These are phyloP conservation scores for Agriopis leucophaearia DNA, from an alignment of 2,888 invertebrate species.

Conservation along the genomic window DNA sequence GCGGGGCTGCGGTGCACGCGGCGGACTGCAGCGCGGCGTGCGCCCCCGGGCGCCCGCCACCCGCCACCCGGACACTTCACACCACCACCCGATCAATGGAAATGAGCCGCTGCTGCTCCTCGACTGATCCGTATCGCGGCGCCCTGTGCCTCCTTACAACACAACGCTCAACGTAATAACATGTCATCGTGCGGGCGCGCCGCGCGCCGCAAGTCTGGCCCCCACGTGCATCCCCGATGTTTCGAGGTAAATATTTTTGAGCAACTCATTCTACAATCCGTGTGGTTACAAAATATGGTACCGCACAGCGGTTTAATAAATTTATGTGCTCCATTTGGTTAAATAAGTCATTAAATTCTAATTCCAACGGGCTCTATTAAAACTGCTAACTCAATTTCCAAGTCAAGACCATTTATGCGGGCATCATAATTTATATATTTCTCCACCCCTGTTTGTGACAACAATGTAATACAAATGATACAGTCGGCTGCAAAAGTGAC, in stretches of 20 bases:
- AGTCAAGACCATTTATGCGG: slow-evolving; percentile 24
- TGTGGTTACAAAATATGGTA: not conserved
- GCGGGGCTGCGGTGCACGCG: slow-evolving; percentile 68
- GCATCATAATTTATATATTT: slow-evolving; percentile 27
- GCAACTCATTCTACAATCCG: slow-evolving; percentile 11
- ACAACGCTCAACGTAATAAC: slow-evolving; percentile 45
- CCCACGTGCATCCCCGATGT: slow-evolving; percentile 11
- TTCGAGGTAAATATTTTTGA: slow-evolving; percentile 6
- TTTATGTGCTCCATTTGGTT: slow-evolving; percentile 29
- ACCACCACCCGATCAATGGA: slow-evolving; percentile 80
- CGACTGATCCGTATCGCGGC: slow-evolving; percentile 51
- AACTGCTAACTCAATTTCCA: slow-evolving; percentile 31
- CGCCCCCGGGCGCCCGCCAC: slow-evolving; percentile 62
- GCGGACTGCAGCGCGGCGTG: slow-evolving; percentile 65
- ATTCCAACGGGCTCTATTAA: slow-evolving; percentile 24
- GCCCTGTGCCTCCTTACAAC: slow-evolving; percentile 41
- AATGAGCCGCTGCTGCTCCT: slow-evolving; percentile 66
- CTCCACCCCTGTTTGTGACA: slow-evolving; percentile 20
- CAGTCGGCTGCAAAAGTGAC: slow-evolving; percentile 6
- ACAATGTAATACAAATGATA: slow-evolving; percentile 21
- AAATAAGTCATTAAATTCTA: slow-evolving; percentile 33
- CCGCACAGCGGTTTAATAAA: slow-evolving; percentile 11
- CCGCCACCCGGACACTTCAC: slow-evolving; percentile 72
- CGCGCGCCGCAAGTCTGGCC: not conserved
- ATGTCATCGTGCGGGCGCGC: slow-evolving; percentile 36